phyloP scores from a whole-genome alignment of 2,113 vertebrate genomes.

The Hippopotamus amphibius region DNA sequence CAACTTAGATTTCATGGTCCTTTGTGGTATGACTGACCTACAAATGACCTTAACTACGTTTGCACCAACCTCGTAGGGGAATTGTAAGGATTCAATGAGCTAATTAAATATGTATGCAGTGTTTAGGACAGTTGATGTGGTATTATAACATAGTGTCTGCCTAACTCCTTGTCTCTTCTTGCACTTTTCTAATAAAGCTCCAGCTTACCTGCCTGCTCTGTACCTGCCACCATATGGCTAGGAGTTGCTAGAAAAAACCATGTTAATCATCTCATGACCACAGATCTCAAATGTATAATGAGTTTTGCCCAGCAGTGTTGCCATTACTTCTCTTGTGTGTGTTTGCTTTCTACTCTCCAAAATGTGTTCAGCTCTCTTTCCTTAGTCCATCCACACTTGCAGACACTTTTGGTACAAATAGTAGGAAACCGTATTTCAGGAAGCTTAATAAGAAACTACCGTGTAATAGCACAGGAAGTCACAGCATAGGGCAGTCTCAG shows the following conservation, averaged over 20 bases:
- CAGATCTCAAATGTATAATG: background rate
- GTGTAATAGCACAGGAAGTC: background rate
- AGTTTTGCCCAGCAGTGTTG: background rate
- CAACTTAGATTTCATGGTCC: background rate
- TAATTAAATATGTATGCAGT: background rate
- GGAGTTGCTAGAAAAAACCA: background rate
- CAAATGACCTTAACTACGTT: background rate
- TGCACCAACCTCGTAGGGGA: background rate
- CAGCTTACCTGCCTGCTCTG: background rate
- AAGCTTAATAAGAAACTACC: background rate
- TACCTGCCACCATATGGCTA: background rate
- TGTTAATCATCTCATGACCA: background rate
- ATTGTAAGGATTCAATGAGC: background rate
- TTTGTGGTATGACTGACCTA: background rate
- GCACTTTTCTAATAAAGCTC: background rate
- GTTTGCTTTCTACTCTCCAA: background rate
- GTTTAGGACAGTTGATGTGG: background rate
- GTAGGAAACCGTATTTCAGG: background rate
- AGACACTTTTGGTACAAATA: background rate
- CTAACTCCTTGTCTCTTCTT: background rate
- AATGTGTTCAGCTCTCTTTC: background rate
- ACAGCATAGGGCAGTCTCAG: background rate
- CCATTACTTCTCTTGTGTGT: background rate
- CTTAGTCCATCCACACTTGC: background rate
- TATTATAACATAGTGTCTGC: background rate